These are phyloP conservation scores for Bathynomus jamesi DNA, from an alignment of 1,140 invertebrate genomes.

Conservation along the genomic window DNA sequence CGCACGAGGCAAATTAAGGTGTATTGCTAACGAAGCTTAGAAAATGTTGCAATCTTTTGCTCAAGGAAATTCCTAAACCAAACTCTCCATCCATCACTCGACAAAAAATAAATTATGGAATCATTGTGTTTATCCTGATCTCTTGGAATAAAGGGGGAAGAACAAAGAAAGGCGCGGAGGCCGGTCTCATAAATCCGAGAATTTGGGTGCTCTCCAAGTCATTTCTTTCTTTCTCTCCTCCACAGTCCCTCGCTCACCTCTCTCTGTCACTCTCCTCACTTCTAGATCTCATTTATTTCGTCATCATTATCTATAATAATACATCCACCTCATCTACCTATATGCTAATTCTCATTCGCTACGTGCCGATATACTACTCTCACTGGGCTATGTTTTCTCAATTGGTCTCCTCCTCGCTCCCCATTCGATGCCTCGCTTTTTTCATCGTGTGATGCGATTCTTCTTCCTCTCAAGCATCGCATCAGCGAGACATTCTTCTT, in stretches of 20 bases:
- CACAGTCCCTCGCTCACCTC: neutral
- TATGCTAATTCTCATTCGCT: too few species aligned
- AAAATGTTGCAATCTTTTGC: neutral
- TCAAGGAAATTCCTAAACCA: neutral
- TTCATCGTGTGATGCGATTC: too few species aligned
- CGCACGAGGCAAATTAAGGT: neutral
- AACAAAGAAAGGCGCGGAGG: neutral
- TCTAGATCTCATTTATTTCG: too few species aligned
- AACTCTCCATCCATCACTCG: neutral
- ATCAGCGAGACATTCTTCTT: too few species aligned
- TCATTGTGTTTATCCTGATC: constrained; percentile 1
- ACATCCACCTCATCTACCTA: neutral
- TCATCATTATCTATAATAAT: neutral
- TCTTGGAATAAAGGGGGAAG: neutral
- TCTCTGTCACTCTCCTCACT: neutral
- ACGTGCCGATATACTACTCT: too few species aligned
- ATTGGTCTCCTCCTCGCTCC: too few species aligned
- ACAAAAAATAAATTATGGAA: constrained; percentile 2
- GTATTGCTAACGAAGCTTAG: neutral
- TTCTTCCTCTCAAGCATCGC: too few species aligned
- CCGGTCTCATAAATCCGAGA: neutral
- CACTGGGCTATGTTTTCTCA: too few species aligned
- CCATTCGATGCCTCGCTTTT: too few species aligned
- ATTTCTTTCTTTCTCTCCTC: constrained; percentile 1
- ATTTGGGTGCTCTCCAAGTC: neutral